Conservation (phyloP, 2,888 invertebrate species). For the Acholoe squamosa region DNA sequence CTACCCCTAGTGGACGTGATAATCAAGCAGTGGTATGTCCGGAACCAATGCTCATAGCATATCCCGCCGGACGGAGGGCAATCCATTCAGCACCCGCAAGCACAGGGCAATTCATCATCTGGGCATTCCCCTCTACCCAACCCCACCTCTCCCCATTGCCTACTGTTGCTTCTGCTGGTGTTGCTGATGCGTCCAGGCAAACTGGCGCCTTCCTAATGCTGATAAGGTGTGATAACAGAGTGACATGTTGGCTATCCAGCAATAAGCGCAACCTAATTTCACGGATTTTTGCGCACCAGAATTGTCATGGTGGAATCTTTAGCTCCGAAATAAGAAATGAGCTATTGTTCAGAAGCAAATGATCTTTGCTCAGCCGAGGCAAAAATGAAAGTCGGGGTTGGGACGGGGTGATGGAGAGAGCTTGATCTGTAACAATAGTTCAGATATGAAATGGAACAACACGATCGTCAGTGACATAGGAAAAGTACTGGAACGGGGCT, state of each 20-base stretch:
- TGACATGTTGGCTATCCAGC: not conserved
- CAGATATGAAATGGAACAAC: too few relatives aligned
- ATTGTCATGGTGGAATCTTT: not conserved
- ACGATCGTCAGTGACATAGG: too few relatives aligned
- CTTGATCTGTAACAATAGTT: too few relatives aligned
- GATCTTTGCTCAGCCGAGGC: not conserved
- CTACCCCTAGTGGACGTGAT: not conserved
- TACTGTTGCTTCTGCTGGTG: not conserved
- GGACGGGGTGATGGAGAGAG: too few relatives aligned
- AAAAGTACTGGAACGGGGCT: too few relatives aligned
- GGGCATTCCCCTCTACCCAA: not conserved
- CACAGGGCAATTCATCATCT: slow-evolving; percentile 20
- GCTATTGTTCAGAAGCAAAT: not conserved
- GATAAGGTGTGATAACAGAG: slow-evolving; percentile 21
- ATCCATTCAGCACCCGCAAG: not conserved
- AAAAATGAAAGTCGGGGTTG: too few relatives aligned
- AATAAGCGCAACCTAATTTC: slow-evolving; percentile 12
- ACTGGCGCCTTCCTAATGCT: not conserved
- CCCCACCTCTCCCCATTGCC: not conserved
- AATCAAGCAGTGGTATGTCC: not conserved
- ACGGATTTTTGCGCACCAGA: slow-evolving; percentile 13
- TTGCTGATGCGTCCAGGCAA: not conserved
- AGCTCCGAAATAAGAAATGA: not conserved
- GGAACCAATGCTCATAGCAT: slow-evolving; percentile 12
- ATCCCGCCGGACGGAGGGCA: not conserved